Evolutionary conservation across 2,888 invertebrate species (phyloP).

Genomic region (Hyposoter dolosus): DNA sequence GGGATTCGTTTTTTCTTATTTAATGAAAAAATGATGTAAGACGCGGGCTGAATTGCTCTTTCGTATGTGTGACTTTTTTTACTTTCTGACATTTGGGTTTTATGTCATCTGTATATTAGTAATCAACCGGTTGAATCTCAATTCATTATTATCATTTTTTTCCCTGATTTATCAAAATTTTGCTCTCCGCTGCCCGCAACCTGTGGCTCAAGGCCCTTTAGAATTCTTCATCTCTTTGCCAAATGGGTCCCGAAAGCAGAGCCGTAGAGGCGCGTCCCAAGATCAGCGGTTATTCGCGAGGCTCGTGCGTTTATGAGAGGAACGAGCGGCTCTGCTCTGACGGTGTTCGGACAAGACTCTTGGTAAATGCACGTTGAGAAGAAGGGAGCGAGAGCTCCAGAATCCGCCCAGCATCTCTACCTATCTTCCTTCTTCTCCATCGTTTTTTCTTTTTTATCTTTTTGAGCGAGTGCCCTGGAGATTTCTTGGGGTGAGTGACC

Average conservation of each 20-base stretch:
- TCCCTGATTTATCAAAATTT: slow-evolving; percentile 39
- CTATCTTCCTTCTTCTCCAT: slow-evolving; percentile 19
- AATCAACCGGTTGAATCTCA: slow-evolving; percentile 64
- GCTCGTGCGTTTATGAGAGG: slow-evolving; percentile 24
- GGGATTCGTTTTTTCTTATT: slow-evolving; percentile 36
- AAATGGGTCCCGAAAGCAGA: slow-evolving; percentile 75
- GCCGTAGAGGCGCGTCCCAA: slow-evolving; percentile 65
- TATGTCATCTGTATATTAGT: slow-evolving; percentile 65
- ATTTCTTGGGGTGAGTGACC: slow-evolving; percentile 76
- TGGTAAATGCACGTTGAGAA: slow-evolving; percentile 54
- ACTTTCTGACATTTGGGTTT: slow-evolving; percentile 58
- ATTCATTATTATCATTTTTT: slow-evolving; percentile 37
- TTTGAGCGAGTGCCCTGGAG: slow-evolving; percentile 62
- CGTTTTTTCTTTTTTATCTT: slow-evolving; percentile 37
- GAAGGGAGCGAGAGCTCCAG: slow-evolving; percentile 55
- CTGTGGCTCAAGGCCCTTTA: slow-evolving; percentile 55
- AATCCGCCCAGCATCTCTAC: slow-evolving; percentile 60
- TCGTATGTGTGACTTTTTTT: slow-evolving; percentile 29
- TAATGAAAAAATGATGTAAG: slow-evolving; percentile 53
- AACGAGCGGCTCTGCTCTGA: slow-evolving; percentile 38
- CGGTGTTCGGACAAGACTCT: slow-evolving; percentile 14
- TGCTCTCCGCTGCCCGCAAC: slow-evolving; percentile 21
- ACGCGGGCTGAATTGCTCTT: slow-evolving; percentile 52
- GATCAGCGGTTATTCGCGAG: slow-evolving; percentile 17
- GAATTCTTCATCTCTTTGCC: slow-evolving; percentile 71